Conservation (phyloP, 2,797 vertebrate species). For the Petrocephalus schoutedeni region DNA sequence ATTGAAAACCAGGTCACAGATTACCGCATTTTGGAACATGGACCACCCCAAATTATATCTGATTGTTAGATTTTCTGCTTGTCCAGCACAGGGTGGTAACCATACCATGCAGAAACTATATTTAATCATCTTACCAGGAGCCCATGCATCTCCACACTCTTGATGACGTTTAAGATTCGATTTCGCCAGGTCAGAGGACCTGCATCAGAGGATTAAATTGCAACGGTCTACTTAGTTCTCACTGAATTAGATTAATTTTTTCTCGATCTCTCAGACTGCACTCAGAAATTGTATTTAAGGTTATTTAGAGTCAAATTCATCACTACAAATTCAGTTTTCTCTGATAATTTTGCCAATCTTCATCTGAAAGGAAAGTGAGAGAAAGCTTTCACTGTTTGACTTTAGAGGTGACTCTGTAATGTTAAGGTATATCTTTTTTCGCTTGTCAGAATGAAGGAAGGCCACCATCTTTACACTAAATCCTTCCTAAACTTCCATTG, state of each 20-base stretch:
- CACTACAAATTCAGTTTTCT: conserved; percentile 16
- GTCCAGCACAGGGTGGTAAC: background rate
- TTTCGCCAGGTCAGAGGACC: conserved; percentile 26
- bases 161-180: conserved; percentile 31
- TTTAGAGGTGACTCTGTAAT: conserved; percentile 28
- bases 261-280: conserved; percentile 21
- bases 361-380: conserved; percentile 31
- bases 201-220: conserved; percentile 38
- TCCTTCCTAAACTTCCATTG: background rate
- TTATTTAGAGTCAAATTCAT: conserved; percentile 17
- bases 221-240: conserved; percentile 26
- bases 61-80: background rate
- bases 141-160: background rate
- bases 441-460: background rate
- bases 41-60: background rate
- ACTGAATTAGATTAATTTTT: conserved; percentile 41
- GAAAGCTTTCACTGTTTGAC: conserved; percentile 36
- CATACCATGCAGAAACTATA: background rate
- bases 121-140: background rate
- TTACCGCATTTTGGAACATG: background rate
- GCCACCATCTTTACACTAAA: background rate
- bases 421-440: background rate
- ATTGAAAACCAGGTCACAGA: background rate
- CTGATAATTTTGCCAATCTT: conserved; percentile 21
- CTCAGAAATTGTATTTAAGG: conserved; percentile 19